These are phyloP conservation scores for Trichonephila clavipes DNA, from an alignment of 1,140 invertebrate species.

Conservation along the genomic window DNA sequence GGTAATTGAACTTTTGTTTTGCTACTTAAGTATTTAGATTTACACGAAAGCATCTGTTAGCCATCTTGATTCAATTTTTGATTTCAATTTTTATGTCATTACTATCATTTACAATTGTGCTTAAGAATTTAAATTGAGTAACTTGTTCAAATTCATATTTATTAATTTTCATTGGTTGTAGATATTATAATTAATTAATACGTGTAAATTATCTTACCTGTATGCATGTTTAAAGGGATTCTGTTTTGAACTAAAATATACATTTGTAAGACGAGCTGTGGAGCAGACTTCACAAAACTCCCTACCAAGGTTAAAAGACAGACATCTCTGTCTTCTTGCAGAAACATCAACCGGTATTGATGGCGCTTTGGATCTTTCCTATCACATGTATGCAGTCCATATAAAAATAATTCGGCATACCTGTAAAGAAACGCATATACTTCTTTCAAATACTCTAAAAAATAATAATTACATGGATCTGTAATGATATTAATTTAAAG, in stretches of 20 bases:
- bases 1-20: too few species aligned
- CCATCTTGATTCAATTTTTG: too few species aligned
- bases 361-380: conserved; percentile 43
- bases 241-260: conserved; percentile 73
- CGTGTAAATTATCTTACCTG: conserved; percentile 19
- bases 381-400: conserved; percentile 54
- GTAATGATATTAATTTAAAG: too few species aligned
- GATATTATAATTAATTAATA: too few species aligned
- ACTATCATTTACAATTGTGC: too few species aligned
- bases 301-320: conserved; percentile 77
- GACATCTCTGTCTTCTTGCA: conserved; percentile 78
- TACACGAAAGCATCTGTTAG: too few species aligned
- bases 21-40: too few species aligned
- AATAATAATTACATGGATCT: too few species aligned
- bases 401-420: conserved; percentile 61
- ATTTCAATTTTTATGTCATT: too few species aligned
- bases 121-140: too few species aligned
- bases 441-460: background rate
- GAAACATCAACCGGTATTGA: conserved; percentile 75
- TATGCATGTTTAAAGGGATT: background rate
- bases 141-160: too few species aligned
- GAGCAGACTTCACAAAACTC: conserved; percentile 78
- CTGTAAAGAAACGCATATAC: background rate
- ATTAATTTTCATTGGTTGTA: too few species aligned
- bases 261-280: conserved; percentile 76